These are phyloP conservation scores for Melanostigma gelatinosum DNA, from an alignment of 2,113 vertebrate species.

Conservation along the genomic window DNA sequence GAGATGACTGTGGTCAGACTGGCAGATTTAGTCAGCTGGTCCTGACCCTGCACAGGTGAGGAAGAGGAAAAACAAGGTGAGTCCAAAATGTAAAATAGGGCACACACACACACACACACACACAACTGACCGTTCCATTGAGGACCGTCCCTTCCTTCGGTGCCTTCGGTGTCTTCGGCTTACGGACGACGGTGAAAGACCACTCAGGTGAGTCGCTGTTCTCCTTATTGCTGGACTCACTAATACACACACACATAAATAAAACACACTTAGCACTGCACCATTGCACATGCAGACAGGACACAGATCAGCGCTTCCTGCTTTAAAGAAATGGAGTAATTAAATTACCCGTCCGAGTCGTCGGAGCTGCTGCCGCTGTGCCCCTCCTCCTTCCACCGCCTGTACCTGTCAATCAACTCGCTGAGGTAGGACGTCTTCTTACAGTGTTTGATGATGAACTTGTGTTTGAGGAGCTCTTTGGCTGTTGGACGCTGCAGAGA, in stretches of 20 bases:
- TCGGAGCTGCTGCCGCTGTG: conserved; percentile 95
- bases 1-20: conserved; percentile 91
- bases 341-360: conserved; percentile 90
- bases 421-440: conserved; percentile 98
- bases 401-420: conserved; percentile 94
- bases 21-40: conserved; percentile 88
- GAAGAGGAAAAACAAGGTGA: neutral
- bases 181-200: conserved; percentile 95
- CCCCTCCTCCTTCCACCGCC: conserved; percentile 94
- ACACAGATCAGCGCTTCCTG: neutral
- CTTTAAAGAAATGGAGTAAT: neutral
- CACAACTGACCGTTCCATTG: conserved; percentile 86
- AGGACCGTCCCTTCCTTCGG: conserved; percentile 88
- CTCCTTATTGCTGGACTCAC: conserved; percentile 91
- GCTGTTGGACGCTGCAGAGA: conserved; percentile 91
- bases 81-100: neutral
- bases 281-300: neutral
- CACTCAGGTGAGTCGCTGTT: conserved; percentile 87
- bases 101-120: neutral
- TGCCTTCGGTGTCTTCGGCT: conserved; percentile 84
- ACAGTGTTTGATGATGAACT: conserved; percentile 93
- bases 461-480: conserved; percentile 97
- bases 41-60: conserved; percentile 81
- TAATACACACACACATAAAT: conserved; percentile 59
- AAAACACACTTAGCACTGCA: neutral